These are phyloP conservation scores for Aleadryas rufinucha DNA, from an alignment of 2,113 vertebrate genomes.

Conservation along the genomic window DNA sequence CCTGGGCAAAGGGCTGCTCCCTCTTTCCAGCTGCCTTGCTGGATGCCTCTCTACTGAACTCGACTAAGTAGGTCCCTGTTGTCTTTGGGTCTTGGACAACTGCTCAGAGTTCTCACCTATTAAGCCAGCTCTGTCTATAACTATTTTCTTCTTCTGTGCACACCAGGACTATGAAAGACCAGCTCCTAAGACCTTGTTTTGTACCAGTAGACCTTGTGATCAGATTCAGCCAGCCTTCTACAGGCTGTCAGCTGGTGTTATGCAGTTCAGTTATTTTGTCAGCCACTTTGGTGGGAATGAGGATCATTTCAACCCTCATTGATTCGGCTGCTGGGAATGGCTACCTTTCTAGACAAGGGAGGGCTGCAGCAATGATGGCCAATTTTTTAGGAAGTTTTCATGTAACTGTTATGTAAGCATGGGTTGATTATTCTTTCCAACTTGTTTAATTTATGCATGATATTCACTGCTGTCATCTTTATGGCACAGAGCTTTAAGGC, in stretches of 20 bases:
- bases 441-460: neutral
- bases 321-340: neutral
- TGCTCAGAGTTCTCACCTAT: neutral
- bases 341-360: neutral
- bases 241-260: neutral
- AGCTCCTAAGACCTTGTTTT: neutral
- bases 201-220: rapidly evolving
- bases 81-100: neutral
- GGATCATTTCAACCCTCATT: neutral
- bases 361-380: neutral
- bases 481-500: neutral
- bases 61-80: neutral
- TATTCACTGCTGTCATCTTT: neutral
- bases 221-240: neutral
- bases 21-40: neutral
- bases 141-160: neutral
- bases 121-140: neutral
- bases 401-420: neutral
- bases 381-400: neutral
- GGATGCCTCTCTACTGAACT: neutral
- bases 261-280: neutral
- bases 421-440: neutral
- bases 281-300: neutral
- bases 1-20: neutral
- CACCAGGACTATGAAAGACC: neutral